Evolutionary conservation across 2,113 vertebrate genomes (phyloP).

Genomic region (Puffinus mauretanicus): DNA sequence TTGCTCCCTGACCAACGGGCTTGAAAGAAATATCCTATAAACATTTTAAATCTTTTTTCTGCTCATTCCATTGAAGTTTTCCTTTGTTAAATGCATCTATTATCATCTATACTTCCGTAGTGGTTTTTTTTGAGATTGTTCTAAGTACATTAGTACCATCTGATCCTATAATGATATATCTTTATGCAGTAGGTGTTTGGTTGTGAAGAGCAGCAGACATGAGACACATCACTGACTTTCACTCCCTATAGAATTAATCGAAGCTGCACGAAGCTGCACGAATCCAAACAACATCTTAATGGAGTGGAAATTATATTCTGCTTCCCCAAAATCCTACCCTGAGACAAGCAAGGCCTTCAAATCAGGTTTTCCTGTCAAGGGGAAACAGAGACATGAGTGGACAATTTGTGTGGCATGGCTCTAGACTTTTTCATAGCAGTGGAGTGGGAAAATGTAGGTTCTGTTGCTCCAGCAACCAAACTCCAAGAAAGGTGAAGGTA

Average conservation of each 20-base stretch:
- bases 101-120: neutral
- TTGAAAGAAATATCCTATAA: neutral
- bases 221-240: neutral
- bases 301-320: neutral
- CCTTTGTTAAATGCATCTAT: neutral
- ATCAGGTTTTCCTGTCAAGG: neutral
- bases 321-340: neutral
- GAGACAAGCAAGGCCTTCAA: neutral
- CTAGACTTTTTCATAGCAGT: neutral
- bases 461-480: neutral
- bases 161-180: neutral
- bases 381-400: neutral
- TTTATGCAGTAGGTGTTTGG: neutral
- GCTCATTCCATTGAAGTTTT: neutral
- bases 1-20: neutral
- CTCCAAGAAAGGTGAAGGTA: neutral
- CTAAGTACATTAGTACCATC: neutral
- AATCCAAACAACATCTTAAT: neutral
- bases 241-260: neutral
- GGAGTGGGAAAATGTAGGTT: neutral
- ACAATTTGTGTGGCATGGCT: rapidly evolving
- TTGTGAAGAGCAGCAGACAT: neutral
- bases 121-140: neutral
- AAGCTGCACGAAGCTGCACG: neutral
- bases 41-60: neutral